A percentile compares a stretch with the other conserved stretches of the same genome.
These are phyloP conservation scores for Aleiodes sp. DNA, from an alignment of 1,140 invertebrate species.

Conservation along the genomic window DNA sequence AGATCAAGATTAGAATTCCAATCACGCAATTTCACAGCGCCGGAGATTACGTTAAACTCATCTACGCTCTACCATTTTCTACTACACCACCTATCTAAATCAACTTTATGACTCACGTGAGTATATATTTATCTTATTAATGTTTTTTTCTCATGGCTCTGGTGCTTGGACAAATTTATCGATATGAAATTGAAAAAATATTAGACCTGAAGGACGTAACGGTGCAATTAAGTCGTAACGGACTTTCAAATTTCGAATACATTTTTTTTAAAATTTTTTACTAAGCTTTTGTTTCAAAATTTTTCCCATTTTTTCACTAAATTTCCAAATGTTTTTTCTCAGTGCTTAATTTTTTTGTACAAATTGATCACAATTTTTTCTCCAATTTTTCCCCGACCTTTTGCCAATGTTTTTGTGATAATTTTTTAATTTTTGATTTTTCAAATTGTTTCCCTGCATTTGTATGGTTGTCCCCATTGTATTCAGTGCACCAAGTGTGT, in stretches of 20 bases:
- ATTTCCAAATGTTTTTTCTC: background rate
- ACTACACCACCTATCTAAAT: constrained; percentile 1
- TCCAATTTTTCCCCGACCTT: background rate
- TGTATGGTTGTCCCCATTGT: constrained; percentile 40
- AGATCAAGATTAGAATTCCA: background rate
- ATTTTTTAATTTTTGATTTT: background rate
- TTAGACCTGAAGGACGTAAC: background rate
- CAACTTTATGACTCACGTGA: background rate
- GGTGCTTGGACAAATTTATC: background rate
- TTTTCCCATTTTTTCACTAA: background rate
- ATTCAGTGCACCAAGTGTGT: constrained; percentile 44
- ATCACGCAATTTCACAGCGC: constrained; percentile 6
- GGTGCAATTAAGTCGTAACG: background rate
- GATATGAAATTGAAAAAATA: constrained; percentile 35
- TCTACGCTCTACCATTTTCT: background rate
- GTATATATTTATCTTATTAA: background rate
- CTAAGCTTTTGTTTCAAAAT: background rate
- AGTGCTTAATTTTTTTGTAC: too few species aligned
- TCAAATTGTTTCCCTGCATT: background rate
- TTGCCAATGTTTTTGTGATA: background rate
- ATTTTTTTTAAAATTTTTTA: background rate
- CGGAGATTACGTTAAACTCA: background rate
- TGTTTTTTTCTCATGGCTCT: too few species aligned
- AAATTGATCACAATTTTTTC: background rate
- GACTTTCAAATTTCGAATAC: background rate